Conservation (phyloP, 2,888 invertebrate species). For the Aproaerema taeniolella region DNA sequence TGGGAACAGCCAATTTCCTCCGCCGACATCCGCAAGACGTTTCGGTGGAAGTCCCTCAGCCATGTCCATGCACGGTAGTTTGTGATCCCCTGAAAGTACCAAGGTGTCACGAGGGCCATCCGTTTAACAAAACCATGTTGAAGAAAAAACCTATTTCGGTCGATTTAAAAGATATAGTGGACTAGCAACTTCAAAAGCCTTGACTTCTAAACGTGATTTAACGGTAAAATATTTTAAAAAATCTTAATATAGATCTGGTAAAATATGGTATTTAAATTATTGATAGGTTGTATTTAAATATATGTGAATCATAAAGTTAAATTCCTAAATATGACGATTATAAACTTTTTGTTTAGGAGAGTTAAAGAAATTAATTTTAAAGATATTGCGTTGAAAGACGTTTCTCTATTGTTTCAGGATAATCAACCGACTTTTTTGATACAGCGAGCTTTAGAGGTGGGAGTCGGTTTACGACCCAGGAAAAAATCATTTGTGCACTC, state of each 20-base stretch:
- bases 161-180: slow-evolving; percentile 48
- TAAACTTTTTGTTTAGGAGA: too few species aligned
- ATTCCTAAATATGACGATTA: too few species aligned
- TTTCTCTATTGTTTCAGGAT: slow-evolving; percentile 35
- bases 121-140: slow-evolving; percentile 28
- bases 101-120: slow-evolving; percentile 21
- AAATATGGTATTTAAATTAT: too few species aligned
- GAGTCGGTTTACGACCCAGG: slow-evolving; percentile 43
- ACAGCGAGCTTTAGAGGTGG: slow-evolving; percentile 62
- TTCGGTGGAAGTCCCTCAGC: too few species aligned
- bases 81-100: slow-evolving; percentile 56
- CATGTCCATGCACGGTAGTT: too few species aligned
- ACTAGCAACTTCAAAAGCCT: too few species aligned
- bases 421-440: slow-evolving; percentile 58
- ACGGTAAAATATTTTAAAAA: too few species aligned
- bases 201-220: too few species aligned
- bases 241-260: too few species aligned
- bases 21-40: slow-evolving; percentile 52
- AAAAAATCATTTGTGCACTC: not conserved
- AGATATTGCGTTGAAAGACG: not conserved
- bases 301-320: too few species aligned
- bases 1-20: slow-evolving; percentile 60
- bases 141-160: slow-evolving; percentile 55
- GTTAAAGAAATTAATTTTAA: not conserved
- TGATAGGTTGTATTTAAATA: too few species aligned